A percentile compares a stretch with the other conserved stretches of the same genome.
phyloP scores from a whole-genome alignment of 2,797 vertebrate genomes.

The Botia kubotai region DNA sequence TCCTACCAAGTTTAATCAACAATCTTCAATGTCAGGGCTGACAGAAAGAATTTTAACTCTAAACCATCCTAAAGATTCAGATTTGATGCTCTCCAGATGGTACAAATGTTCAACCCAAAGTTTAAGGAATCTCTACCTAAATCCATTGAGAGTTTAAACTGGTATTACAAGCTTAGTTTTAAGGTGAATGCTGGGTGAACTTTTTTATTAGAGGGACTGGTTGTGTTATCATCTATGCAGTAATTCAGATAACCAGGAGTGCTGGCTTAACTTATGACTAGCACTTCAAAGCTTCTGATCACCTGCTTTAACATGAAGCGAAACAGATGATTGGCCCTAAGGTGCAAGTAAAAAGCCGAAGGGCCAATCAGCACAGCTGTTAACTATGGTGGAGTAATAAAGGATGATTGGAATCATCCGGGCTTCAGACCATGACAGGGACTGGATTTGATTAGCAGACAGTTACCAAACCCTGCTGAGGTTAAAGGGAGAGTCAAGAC shows the following conservation, averaged over 20 bases:
- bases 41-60: constrained; percentile 6
- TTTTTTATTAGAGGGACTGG: constrained; percentile 8
- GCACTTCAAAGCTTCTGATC: constrained; percentile 47
- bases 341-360: constrained; percentile 35
- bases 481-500: constrained; percentile 28
- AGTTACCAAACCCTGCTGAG: constrained; percentile 46
- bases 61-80: not conserved
- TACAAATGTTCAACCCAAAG: constrained; percentile 1
- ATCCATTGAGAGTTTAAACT: not conserved
- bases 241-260: constrained; percentile 23
- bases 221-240: not conserved
- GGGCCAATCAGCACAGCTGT: constrained; percentile 40
- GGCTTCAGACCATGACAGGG: constrained; percentile 39
- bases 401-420: constrained; percentile 52
- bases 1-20: not conserved
- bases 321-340: constrained; percentile 40
- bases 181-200: constrained; percentile 29
- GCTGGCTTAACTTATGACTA: not conserved
- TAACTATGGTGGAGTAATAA: constrained; percentile 35
- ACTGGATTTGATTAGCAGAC: constrained; percentile 61
- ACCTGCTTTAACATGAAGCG: constrained; percentile 9
- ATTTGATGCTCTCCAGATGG: constrained; percentile 26
- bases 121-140: constrained; percentile 4
- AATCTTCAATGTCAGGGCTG: not conserved
- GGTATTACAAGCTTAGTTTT: not conserved